Base-by-base conservation (phyloP, 1,140 invertebrate genomes). In the Centruroides vittatus region DNA sequence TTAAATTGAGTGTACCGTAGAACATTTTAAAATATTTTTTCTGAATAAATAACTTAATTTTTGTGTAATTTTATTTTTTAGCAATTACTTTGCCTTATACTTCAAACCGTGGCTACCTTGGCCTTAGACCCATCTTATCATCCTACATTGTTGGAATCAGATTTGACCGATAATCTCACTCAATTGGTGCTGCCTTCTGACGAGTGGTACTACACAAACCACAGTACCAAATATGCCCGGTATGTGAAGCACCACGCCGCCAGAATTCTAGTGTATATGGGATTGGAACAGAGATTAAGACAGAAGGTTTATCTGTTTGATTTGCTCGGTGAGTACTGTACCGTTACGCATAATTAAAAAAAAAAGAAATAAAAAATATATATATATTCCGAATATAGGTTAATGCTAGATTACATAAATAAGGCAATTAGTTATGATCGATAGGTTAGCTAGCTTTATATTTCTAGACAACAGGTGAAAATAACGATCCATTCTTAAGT, bases 181-280 rank as follows among this genome's bases (percentile, higher is more conserved):
- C 83, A 85, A 70, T 74, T 86, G 23, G 74, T 86, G 47, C 71
- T 86, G 53, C 84, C 84, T 6, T 84, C 83, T 0, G 84, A 86
- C 70, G 84, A 86, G 69, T 84, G 83, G 81, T 85, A 84, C 73
- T 85, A 86, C 73, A 86, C 83, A 49, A 84, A 84, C 70, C 83
- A 85, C 69, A 83, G 79, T 64, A 85, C 83, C 47, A 81, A 82
- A 66, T 85, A 84, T 70, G 82, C 83, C 23, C 77, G 79, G 56
- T 85, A 79, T 69, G 84, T 86, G 41, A 86, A 86, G 69, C 82
- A 85, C 70, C 83, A 86, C 68, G 83, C 83, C 0, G 82, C 84
- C 4, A 70, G 82, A 60, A 79, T 83, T 13, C 75, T 86, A 4
- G 81, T 86, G 36, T 81, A 81, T 68, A 71, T 81, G 68, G 79